Evolutionary conservation across 2,797 vertebrate species (phyloP).

Genomic region (Mallotus villosus): DNA sequence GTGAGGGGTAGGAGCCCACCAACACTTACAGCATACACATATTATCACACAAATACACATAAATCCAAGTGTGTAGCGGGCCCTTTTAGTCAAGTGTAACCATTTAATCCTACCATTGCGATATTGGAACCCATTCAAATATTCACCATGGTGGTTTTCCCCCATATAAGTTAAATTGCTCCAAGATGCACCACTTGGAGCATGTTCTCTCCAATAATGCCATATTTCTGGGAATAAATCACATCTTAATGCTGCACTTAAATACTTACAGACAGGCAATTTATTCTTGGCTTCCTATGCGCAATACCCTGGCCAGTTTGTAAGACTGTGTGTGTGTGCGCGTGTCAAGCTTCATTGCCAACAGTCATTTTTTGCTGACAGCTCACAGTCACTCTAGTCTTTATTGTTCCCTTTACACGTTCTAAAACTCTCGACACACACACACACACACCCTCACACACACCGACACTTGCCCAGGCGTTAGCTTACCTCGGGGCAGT

Average conservation of each 20-base stretch:
- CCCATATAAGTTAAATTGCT: conserved; percentile 69
- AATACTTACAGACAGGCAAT: conserved; percentile 79
- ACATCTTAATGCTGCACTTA: conserved; percentile 70
- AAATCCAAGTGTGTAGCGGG: conserved; percentile 42
- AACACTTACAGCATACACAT: conserved; percentile 12
- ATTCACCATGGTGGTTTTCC: conserved; percentile 71
- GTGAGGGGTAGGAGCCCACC: too few species aligned
- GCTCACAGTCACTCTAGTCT: conserved; percentile 58
- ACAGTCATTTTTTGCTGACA: conserved; percentile 67
- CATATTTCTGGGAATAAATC: conserved; percentile 70
- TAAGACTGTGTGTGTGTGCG: conserved; percentile 42
- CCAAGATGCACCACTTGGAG: conserved; percentile 74
- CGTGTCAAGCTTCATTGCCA: conserved; percentile 59
- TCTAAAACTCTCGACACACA: conserved; percentile 42
- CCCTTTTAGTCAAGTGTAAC: conserved; percentile 53
- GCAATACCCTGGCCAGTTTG: conserved; percentile 39
- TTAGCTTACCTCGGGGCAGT: conserved; percentile 10
- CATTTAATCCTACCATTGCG: conserved; percentile 60
- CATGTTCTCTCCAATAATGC: conserved; percentile 61
- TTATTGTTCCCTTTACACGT: conserved; percentile 50
- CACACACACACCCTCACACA: conserved; percentile 10
- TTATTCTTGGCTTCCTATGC: conserved; percentile 70
- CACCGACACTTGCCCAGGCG: conserved; percentile 12
- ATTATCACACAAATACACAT: conserved; percentile 13
- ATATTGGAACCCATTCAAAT: conserved; percentile 70